Evolutionary conservation across 2,113 vertebrate genomes (phyloP).

Genomic region (Aphelocoma coerulescens): DNA sequence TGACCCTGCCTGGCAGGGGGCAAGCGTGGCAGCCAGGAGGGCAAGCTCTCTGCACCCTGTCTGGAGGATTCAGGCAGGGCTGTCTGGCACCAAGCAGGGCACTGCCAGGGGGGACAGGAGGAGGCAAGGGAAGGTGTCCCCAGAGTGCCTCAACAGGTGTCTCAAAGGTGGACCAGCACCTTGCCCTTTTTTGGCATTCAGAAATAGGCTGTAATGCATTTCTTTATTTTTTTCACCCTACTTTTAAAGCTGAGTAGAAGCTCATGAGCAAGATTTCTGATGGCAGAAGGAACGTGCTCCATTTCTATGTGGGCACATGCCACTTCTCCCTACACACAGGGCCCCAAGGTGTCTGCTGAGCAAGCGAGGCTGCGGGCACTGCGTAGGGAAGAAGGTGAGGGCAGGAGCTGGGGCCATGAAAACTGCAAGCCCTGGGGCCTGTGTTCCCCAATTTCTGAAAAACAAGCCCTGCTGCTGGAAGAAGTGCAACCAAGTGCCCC

Average conservation of each 20-base stretch:
- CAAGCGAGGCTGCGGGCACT: fast-evolving
- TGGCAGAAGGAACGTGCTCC: neutral
- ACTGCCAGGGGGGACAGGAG: neutral
- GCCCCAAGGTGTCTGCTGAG: neutral
- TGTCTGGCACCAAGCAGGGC: neutral
- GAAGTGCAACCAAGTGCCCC: neutral
- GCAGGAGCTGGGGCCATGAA: neutral
- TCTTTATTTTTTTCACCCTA: fast-evolving
- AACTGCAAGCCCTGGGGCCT: neutral
- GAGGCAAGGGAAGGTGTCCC: neutral
- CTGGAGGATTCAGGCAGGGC: neutral
- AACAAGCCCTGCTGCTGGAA: neutral
- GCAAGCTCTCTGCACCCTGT: neutral
- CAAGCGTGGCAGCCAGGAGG: neutral
- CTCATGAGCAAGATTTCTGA: fast-evolving
- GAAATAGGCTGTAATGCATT: neutral
- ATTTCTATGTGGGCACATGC: fast-evolving
- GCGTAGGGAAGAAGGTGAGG: neutral
- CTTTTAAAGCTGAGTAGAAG: neutral
- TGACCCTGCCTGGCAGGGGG: neutral
- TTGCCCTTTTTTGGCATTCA: neutral
- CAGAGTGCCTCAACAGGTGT: neutral
- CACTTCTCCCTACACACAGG: fast-evolving
- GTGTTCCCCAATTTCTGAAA: neutral
- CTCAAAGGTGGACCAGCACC: neutral